A percentile compares a stretch with the other conserved stretches of the same genome.
These are phyloP conservation scores for Dendrocincla fuliginosa DNA, from an alignment of 2,797 vertebrate genomes.

Conservation along the genomic window DNA sequence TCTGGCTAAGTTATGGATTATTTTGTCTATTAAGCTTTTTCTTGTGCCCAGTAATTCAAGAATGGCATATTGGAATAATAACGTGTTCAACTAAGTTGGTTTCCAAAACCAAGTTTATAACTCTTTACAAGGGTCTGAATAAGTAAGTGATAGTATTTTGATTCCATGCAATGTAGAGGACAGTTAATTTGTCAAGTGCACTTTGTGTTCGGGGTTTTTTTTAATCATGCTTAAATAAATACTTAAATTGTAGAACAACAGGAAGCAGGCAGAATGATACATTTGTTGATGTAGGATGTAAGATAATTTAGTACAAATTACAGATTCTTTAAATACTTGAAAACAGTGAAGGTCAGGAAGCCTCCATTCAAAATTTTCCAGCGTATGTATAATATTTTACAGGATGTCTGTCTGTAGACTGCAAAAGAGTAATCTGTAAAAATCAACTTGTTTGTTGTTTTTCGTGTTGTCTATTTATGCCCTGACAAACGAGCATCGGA, in stretches of 20 bases:
- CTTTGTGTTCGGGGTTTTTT: not conserved
- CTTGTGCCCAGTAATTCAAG: constrained; percentile 38
- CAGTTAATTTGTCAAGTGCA: constrained; percentile 1
- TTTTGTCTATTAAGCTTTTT: constrained; percentile 59
- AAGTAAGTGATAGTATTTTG: constrained; percentile 5
- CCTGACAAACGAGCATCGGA: constrained; percentile 78
- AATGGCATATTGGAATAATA: constrained; percentile 20
- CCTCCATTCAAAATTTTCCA: constrained; percentile 81
- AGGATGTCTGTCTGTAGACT: constrained; percentile 79
- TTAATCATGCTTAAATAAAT: constrained; percentile 51
- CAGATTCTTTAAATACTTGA: constrained; percentile 75
- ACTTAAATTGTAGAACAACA: constrained; percentile 67
- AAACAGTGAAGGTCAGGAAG: constrained; percentile 78
- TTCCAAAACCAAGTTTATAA: not conserved
- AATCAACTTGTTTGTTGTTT: constrained; percentile 82
- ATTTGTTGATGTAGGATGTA: constrained; percentile 71
- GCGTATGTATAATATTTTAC: constrained; percentile 77
- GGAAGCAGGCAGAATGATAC: constrained; percentile 73
- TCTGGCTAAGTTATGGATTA: constrained; percentile 59
- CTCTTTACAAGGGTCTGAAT: not conserved
- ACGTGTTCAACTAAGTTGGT: not conserved
- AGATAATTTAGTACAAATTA: constrained; percentile 72
- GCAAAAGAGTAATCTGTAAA: constrained; percentile 75
- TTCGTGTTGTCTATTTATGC: constrained; percentile 77
- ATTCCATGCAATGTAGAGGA: not conserved